These are phyloP conservation scores for Phaethornis superciliosus DNA, from an alignment of 2,113 vertebrate genomes.

Conservation along the genomic window DNA sequence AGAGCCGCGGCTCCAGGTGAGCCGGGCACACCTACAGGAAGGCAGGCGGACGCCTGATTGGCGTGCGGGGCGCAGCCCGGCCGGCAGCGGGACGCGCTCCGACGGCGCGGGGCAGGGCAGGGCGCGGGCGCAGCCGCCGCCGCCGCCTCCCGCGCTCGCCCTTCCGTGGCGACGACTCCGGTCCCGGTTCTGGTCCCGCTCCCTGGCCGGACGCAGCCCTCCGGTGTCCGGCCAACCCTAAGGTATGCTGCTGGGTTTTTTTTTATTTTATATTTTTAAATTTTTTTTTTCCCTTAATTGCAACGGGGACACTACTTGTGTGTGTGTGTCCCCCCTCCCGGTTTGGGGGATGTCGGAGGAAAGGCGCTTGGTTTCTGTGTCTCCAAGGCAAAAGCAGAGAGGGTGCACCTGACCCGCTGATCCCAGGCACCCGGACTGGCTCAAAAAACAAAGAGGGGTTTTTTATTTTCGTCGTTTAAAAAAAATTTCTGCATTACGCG, in stretches of 20 bases:
- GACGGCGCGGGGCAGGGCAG: neutral
- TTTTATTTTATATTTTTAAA: too few species aligned
- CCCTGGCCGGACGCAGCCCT: neutral
- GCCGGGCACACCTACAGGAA: slow-evolving; percentile 59
- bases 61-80: neutral
- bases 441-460: neutral
- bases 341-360: neutral
- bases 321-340: too few species aligned
- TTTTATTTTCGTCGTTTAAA: too few species aligned
- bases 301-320: neutral
- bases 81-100: neutral
- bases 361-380: neutral
- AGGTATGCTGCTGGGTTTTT: neutral
- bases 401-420: neutral
- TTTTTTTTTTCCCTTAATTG: too few species aligned
- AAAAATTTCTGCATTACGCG: neutral
- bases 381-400: neutral
- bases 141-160: too few species aligned
- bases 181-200: too few species aligned
- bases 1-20: slow-evolving; percentile 40
- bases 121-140: too few species aligned
- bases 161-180: too few species aligned
- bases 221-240: neutral
- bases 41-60: slow-evolving; percentile 46
- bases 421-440: neutral